A percentile compares a stretch with the other conserved stretches of the same genome.
These are phyloP conservation scores for Pandemis corylana DNA, from an alignment of 2,888 invertebrate species.

Conservation along the genomic window DNA sequence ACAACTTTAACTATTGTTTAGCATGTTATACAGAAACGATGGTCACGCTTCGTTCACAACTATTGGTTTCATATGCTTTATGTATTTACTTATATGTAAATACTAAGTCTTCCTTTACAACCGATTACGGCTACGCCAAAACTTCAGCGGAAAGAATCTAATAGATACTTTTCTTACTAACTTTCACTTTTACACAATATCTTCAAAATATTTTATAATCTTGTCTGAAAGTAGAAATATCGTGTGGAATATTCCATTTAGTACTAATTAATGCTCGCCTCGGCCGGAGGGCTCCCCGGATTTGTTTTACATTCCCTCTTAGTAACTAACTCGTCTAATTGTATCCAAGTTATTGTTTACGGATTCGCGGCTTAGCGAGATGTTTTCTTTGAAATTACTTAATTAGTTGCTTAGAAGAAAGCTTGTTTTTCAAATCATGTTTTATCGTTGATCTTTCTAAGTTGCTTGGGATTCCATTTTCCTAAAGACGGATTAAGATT, in stretches of 20 bases:
- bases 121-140: not conserved
- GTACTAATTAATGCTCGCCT: not conserved
- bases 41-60: not conserved
- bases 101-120: not conserved
- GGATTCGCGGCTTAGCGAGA: not conserved
- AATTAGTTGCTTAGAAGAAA: not conserved
- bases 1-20: not conserved
- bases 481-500: too few relatives aligned
- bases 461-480: not conserved
- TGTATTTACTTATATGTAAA: not conserved
- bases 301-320: conserved; percentile 4
- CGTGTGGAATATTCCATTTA: not conserved
- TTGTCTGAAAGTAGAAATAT: not conserved
- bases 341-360: conserved; percentile 13
- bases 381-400: not conserved
- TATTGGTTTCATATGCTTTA: not conserved
- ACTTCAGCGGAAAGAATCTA: not conserved
- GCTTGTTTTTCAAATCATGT: not conserved
- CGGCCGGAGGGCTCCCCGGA: not conserved
- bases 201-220: not conserved
- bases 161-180: not conserved
- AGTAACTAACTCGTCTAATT: not conserved
- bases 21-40: not conserved
- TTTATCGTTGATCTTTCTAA: not conserved
- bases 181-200: not conserved